Conservation (phyloP, 2,888 invertebrate genomes). For the Agapostemon virescens region DNA sequence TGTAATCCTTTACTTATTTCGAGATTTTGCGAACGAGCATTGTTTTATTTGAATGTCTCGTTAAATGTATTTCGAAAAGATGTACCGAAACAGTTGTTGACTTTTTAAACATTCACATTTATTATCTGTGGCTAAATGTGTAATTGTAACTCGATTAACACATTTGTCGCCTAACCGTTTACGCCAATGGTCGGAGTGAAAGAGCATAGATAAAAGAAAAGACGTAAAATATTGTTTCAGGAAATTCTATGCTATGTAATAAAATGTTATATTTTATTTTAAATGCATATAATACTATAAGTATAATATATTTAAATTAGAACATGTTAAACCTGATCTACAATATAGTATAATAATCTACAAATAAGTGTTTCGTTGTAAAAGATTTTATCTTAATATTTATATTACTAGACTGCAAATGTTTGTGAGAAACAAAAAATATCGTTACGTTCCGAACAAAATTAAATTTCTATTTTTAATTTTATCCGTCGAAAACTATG, state of each 20-base stretch:
- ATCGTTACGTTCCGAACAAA: no score
- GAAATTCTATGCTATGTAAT: no score
- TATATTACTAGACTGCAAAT: neutral
- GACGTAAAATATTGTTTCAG: no score
- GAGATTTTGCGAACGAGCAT: neutral
- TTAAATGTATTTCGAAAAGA: neutral
- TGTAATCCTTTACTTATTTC: neutral
- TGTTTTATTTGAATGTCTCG: neutral
- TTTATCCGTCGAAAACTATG: no score
- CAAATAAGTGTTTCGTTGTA: neutral
- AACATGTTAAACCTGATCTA: neutral
- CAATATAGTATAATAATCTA: no score
- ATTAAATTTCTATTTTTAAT: no score
- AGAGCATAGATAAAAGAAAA: no score
- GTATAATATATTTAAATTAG: no score
- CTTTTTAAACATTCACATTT: neutral
- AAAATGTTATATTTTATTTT: no score
- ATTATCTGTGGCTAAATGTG: neutral
- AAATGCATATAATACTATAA: no score
- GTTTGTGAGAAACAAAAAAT: neutral
- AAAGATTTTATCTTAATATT: neutral
- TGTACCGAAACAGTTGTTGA: neutral
- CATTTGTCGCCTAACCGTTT: no score
- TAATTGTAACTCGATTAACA: neutral
- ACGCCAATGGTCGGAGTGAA: no score